Conservation (phyloP, 2,113 vertebrate species). For the Zosterops borbonicus region DNA sequence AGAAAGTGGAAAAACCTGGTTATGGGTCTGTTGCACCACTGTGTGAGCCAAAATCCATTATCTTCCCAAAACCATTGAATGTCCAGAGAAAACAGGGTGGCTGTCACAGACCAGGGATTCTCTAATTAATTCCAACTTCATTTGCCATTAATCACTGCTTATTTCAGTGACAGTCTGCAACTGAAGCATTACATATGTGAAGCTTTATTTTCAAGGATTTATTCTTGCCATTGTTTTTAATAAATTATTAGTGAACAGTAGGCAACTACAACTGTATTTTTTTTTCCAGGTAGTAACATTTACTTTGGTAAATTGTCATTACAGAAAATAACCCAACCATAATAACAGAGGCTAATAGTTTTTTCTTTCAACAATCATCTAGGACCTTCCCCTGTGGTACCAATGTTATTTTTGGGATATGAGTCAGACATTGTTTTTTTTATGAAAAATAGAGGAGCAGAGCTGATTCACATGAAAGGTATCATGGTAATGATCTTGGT, state of each 20-base stretch:
- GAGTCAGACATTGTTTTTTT: background rate
- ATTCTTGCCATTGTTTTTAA: background rate
- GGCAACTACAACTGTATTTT: background rate
- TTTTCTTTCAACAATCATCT: background rate
- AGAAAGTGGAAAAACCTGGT: constrained; percentile 33
- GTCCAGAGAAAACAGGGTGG: background rate
- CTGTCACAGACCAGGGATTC: background rate
- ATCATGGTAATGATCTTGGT: background rate
- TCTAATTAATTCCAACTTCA: background rate
- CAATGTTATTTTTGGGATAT: background rate
- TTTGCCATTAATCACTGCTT: background rate
- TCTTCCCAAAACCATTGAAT: background rate
- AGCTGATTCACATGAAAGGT: background rate
- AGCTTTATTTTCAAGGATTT: background rate
- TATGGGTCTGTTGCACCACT: background rate
- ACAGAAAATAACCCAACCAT: background rate
- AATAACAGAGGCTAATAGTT: background rate
- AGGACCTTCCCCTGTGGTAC: background rate
- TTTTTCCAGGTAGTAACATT: background rate
- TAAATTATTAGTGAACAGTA: background rate
- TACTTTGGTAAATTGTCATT: background rate
- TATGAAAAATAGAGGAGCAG: background rate
- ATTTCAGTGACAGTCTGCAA: background rate
- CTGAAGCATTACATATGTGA: background rate
- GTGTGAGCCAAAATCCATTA: background rate